Conservation (phyloP, 1,140 invertebrate species). For the Trigoniulus corallinus region DNA sequence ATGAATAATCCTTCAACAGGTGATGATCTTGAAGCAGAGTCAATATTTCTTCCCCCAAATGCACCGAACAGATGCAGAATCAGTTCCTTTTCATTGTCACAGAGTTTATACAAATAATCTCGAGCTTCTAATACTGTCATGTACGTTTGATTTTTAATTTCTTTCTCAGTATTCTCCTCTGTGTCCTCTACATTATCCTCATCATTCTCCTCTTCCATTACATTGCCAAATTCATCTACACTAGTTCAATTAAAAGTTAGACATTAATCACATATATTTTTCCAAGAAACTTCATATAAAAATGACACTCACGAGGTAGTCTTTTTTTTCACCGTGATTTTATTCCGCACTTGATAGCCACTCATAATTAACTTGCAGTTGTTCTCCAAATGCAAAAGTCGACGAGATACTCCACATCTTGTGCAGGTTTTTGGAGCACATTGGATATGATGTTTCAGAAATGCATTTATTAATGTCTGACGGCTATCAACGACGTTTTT, state of each 20-base stretch:
- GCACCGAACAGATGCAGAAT: slow-evolving; percentile 54
- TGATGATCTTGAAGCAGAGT: slow-evolving; percentile 29
- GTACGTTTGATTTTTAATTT: slow-evolving; percentile 15
- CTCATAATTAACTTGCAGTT: background rate
- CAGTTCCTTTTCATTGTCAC: slow-evolving; percentile 52
- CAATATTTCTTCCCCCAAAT: too few species aligned
- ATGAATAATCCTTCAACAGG: slow-evolving; percentile 83
- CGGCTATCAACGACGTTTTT: slow-evolving; percentile 18
- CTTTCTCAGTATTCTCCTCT: slow-evolving; percentile 8
- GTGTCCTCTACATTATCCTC: slow-evolving; percentile 14
- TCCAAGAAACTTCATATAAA: background rate
- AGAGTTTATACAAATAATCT: slow-evolving; percentile 54
- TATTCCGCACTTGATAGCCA: background rate
- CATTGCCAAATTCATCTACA: background rate
- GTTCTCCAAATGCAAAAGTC: background rate
- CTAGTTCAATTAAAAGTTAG: background rate
- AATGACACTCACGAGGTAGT: background rate
- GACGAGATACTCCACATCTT: slow-evolving; percentile 16
- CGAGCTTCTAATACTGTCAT: slow-evolving; percentile 28
- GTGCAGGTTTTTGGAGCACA: slow-evolving; percentile 16
- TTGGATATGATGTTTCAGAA: slow-evolving; percentile 15
- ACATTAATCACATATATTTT: background rate
- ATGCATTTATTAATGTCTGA: slow-evolving; percentile 15
- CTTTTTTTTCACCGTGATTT: background rate
- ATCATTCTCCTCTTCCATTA: slow-evolving; percentile 9